These are phyloP conservation scores for Xiphophorus maculatus DNA, from an alignment of 2,113 vertebrate species.

Conservation along the genomic window DNA sequence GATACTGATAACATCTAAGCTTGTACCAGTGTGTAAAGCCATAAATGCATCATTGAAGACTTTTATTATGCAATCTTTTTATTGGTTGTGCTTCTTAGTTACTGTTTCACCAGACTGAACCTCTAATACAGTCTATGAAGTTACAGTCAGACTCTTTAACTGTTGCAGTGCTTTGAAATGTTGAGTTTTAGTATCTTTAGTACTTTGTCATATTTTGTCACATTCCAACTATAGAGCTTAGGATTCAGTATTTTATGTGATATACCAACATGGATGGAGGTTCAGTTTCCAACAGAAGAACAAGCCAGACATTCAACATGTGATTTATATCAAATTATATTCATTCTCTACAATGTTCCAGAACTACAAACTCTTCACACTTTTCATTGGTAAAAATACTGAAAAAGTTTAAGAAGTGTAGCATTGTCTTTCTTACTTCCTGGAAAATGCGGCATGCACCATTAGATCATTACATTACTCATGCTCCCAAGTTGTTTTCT, in stretches of 20 bases:
- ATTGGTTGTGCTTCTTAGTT: not conserved
- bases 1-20: not conserved
- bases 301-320: too few species aligned
- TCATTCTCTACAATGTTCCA: too few species aligned
- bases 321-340: too few species aligned
- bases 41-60: not conserved
- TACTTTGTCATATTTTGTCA: not conserved
- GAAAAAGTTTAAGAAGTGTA: too few species aligned
- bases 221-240: too few species aligned
- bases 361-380: too few species aligned
- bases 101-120: conserved; percentile 17
- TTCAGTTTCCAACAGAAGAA: too few species aligned
- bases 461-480: not conserved
- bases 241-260: too few species aligned
- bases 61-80: not conserved
- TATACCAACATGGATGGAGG: too few species aligned
- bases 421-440: too few species aligned
- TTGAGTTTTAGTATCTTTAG: not conserved
- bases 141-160: not conserved
- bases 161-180: not conserved
- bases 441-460: not conserved
- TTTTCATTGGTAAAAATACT: too few species aligned
- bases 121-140: not conserved
- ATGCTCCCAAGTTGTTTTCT: too few species aligned
- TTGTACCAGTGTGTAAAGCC: not conserved